These are phyloP conservation scores for Chrysina gloriosa DNA, from an alignment of 2,888 invertebrate species.

Conservation along the genomic window DNA sequence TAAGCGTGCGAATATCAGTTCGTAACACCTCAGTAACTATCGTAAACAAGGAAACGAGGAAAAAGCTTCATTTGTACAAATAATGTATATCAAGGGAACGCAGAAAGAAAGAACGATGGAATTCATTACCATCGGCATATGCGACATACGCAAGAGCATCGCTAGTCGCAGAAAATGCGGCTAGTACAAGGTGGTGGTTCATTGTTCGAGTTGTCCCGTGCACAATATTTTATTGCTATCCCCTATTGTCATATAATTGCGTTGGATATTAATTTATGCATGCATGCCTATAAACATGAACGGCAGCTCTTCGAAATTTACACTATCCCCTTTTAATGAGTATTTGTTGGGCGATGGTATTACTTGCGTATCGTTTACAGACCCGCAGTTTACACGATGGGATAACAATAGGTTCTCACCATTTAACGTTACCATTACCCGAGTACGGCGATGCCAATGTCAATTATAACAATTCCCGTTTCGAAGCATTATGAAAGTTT, in stretches of 20 bases:
- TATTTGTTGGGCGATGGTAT: slow-evolving; percentile 5
- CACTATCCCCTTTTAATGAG: not conserved
- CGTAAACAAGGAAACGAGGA: not conserved
- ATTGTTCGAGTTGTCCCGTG: slow-evolving; percentile 4
- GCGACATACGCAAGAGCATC: not conserved
- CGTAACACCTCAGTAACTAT: not conserved
- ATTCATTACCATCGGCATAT: not conserved
- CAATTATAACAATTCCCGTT: not conserved
- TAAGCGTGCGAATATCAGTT: not conserved
- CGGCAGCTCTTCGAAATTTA: not conserved
- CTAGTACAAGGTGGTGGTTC: not conserved
- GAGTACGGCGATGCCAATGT: not conserved
- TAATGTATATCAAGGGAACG: not conserved
- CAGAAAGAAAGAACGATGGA: not conserved
- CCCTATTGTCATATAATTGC: not conserved
- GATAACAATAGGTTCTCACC: too few species aligned
- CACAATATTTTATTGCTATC: slow-evolving; percentile 4
- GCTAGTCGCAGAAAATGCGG: not conserved
- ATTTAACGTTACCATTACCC: too few species aligned
- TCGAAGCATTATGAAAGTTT: not conserved
- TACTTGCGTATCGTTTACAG: not conserved
- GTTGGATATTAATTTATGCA: slow-evolving; percentile 3
- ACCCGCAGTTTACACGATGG: not conserved
- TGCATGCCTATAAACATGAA: not conserved
- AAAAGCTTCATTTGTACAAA: not conserved